Conservation (phyloP, 1,140 invertebrate species). For the Homarus americanus region DNA sequence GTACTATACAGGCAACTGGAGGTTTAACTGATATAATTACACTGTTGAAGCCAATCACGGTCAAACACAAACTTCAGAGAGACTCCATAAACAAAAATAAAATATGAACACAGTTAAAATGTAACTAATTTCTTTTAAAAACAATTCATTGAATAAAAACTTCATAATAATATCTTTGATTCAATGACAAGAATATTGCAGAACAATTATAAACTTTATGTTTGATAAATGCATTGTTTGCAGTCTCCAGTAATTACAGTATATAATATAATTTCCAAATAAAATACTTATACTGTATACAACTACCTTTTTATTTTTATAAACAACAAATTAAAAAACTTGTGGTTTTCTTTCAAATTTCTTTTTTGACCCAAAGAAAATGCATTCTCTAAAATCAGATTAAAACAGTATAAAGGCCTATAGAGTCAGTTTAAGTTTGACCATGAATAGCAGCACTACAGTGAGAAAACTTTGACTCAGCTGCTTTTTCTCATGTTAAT, state of each 20-base stretch:
- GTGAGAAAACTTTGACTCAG: slow-evolving; percentile 26
- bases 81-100: not conserved
- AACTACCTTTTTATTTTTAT: not conserved
- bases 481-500: slow-evolving; percentile 27
- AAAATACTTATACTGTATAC: not conserved
- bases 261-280: not conserved
- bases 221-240: not conserved
- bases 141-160: too few relatives aligned
- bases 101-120: too few relatives aligned
- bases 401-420: not conserved
- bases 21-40: slow-evolving; percentile 8
- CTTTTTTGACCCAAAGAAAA: not conserved
- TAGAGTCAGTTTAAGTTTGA: slow-evolving; percentile 26
- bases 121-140: too few relatives aligned
- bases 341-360: not conserved
- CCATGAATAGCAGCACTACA: slow-evolving; percentile 46
- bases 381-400: not conserved
- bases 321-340: not conserved
- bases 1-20: slow-evolving; percentile 21
- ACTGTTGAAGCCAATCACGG: slow-evolving; percentile 40
- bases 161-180: not conserved
- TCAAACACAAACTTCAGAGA: slow-evolving; percentile 26
- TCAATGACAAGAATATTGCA: not conserved
- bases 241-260: not conserved
- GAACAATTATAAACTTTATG: not conserved